phyloP scores from a whole-genome alignment of 1,140 invertebrate genomes.

The Nebria ingens region DNA sequence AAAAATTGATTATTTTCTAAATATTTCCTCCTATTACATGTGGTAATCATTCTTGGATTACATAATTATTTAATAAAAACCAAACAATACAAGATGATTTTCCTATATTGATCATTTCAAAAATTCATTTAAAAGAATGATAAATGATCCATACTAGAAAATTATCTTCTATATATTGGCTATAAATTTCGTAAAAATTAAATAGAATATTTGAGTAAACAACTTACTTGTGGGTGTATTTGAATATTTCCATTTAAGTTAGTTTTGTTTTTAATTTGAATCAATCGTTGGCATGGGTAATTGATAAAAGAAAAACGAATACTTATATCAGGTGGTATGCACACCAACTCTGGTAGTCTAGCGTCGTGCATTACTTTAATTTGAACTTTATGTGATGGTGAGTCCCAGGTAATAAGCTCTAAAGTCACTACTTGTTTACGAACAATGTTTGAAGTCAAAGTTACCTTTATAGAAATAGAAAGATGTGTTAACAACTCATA shows the following conservation, averaged over 20 bases:
- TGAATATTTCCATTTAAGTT: constrained; percentile 28
- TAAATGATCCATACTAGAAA: no score
- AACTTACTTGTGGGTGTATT: not conserved
- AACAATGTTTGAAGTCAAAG: not conserved
- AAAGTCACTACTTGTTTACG: not conserved
- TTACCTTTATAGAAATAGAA: not conserved
- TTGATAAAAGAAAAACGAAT: constrained; percentile 30
- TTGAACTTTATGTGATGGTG: not conserved
- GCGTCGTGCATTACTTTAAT: constrained; percentile 28
- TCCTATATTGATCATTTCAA: no score
- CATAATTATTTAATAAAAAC: no score
- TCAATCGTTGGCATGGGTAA: constrained; percentile 22
- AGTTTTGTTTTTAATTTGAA: constrained; percentile 27
- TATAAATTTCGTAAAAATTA: no score
- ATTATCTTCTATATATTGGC: no score
- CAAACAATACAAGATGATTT: no score
- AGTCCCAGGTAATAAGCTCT: not conserved
- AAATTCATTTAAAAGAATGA: no score
- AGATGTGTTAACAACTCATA: not conserved
- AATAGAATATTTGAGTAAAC: not conserved
- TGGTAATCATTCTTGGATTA: no score
- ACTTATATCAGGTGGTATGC: constrained; percentile 23
- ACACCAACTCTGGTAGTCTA: constrained; percentile 22
- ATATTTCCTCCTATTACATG: no score
- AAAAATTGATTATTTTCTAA: not conserved